phyloP scores from a whole-genome alignment of 2,888 invertebrate species.

The Mythimna ferrago region DNA sequence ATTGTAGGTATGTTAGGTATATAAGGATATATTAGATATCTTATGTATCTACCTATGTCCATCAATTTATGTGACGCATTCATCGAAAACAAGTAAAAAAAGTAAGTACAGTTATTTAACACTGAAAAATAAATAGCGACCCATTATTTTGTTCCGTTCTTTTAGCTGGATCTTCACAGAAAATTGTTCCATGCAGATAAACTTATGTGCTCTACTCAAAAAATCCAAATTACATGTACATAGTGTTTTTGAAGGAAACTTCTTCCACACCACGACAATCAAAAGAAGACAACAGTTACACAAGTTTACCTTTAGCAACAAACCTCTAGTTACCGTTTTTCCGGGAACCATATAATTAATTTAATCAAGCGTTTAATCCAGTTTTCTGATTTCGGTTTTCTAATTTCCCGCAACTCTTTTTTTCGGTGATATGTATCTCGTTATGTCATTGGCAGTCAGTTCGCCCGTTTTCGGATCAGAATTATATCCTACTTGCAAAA shows the following conservation, averaged over 20 bases:
- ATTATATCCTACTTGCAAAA: neutral
- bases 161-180: neutral
- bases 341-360: too few relatives aligned
- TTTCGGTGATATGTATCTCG: neutral
- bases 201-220: neutral
- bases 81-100: too few relatives aligned
- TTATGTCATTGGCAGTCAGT: neutral
- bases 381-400: too few relatives aligned
- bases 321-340: too few relatives aligned
- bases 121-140: neutral
- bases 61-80: too few relatives aligned
- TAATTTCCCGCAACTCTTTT: too few relatives aligned
- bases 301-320: too few relatives aligned
- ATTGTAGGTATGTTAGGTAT: neutral
- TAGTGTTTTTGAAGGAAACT: neutral
- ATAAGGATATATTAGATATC: constrained; percentile 5
- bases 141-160: neutral
- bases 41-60: neutral
- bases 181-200: neutral
- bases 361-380: too few relatives aligned
- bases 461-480: too few relatives aligned
- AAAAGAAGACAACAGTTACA: too few relatives aligned
- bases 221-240: neutral
- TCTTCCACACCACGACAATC: neutral
- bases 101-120: constrained; percentile 1